Evolutionary conservation across 2,888 invertebrate genomes (phyloP), one percentile per base, ranked within the genome.

Genomic region (Chaetogeoica ovagalla): DNA sequence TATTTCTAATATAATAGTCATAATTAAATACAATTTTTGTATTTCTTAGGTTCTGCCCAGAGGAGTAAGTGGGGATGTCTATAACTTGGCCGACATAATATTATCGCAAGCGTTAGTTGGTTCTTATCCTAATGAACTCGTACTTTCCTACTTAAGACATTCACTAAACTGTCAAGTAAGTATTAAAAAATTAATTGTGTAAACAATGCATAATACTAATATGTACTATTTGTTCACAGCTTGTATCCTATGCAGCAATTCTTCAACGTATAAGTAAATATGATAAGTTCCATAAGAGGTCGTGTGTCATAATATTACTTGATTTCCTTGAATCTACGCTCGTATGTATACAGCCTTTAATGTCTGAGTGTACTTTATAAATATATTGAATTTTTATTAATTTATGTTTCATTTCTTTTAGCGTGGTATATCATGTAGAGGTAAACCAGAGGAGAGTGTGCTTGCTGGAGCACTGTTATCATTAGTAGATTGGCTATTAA

Each of bases 51-150:
- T 93, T 83, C 87, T 94, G 82, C 95, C 95, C 0, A 88, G 94
- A 85, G 94, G 95, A n/a, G 94, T 95, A 1, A 94, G 94, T 85
- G 95, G 95, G n/a, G 95, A 95, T 88, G 91, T 94, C n/a, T 94
- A 94, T 86, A 94, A 95, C 87, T 88, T 96, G 84, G 94, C 96
- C 65, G 97, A 97, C 86, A 94, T 96, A 85, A 93, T 98, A 84
- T 89, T 97, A 37, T 95, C 97, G 85, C 97, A 97, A 87, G 97
- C 96, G 0, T 90, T 97, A 84, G 94, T 96, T 60, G 97, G 97
- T 48, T 94, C 95, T 48, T 95, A 94, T 43, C 97, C 97, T 0
- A 97, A 97, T 87, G 91, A 93, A 86, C 88, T 97, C 83, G 94
- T 97, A 60, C 88, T 98, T 83, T 95, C 96, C 19, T 98, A 97